phyloP scores from a whole-genome alignment of 2,797 vertebrate species.

The Urophycis tenuis region DNA sequence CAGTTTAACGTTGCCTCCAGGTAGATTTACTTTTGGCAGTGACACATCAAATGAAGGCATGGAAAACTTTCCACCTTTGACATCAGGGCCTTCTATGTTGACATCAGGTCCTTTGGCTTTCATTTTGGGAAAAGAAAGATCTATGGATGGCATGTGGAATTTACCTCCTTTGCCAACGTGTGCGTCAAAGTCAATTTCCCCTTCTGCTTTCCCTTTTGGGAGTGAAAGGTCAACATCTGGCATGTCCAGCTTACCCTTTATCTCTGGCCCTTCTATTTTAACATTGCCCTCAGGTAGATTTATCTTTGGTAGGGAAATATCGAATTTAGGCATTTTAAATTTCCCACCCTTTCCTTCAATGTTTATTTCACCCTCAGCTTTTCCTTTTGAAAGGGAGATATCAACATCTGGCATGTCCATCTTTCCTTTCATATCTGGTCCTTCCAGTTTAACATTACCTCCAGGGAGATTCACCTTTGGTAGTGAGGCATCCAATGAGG shows the following conservation, averaged over 20 bases:
- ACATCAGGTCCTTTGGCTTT: no score
- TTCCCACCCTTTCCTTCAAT: conserved; percentile 4
- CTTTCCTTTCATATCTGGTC: not conserved
- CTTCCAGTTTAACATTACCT: not conserved
- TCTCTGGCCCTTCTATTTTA: conserved; percentile 40
- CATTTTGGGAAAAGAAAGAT: no score
- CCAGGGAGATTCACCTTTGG: not conserved
- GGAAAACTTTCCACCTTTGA: no score
- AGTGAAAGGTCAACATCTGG: conserved; percentile 37
- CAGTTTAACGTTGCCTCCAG: no score
- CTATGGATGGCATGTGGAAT: no score
- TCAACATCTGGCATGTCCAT: not conserved
- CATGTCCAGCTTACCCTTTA: conserved; percentile 26
- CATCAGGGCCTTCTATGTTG: no score
- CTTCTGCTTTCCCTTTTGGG: not conserved
- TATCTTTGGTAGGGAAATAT: conserved; percentile 53
- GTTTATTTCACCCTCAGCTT: not conserved
- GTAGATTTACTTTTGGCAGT: no score
- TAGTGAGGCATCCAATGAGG: not conserved
- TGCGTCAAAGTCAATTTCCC: not conserved
- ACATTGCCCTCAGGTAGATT: conserved; percentile 22
- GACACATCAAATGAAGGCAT: no score
- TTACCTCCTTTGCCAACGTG: no score
- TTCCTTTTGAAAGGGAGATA: not conserved
- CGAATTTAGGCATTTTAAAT: conserved; percentile 38